Evolutionary conservation across 2,113 vertebrate genomes (phyloP).

Genomic region (Microtus montanus): DNA sequence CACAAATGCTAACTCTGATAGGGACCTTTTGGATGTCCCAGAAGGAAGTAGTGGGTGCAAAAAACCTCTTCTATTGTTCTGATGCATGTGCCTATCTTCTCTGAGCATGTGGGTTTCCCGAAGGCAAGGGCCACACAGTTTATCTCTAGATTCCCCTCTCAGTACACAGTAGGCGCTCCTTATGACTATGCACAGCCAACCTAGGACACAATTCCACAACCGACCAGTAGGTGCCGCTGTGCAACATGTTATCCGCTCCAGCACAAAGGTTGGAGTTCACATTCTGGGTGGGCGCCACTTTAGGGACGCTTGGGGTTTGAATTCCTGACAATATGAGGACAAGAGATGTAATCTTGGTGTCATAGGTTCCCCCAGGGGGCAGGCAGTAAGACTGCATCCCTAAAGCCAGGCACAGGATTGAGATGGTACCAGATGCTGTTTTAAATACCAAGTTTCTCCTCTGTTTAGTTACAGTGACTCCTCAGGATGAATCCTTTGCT

Average conservation of each 20-base stretch:
- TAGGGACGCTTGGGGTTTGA: background rate
- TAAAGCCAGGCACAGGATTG: background rate
- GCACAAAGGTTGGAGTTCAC: background rate
- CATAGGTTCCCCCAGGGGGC: background rate
- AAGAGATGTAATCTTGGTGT: background rate
- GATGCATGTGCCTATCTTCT: background rate
- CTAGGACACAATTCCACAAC: background rate
- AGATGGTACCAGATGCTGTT: background rate
- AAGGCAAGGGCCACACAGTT: background rate
- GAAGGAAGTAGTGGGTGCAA: background rate
- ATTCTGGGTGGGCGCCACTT: background rate
- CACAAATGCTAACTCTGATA: background rate
- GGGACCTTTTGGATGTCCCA: background rate
- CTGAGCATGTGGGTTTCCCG: background rate
- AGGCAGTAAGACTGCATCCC: background rate
- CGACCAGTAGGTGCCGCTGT: conserved; percentile 45
- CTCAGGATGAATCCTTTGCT: background rate
- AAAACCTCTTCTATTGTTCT: background rate
- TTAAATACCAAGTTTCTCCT: background rate
- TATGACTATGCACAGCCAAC: background rate
- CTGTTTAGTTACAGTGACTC: background rate
- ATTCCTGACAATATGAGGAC: background rate
- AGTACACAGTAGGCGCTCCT: background rate
- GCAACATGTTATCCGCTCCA: background rate
- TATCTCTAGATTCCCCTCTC: background rate